Conservation (phyloP, 2,113 vertebrate species). For the Columbina picui region DNA sequence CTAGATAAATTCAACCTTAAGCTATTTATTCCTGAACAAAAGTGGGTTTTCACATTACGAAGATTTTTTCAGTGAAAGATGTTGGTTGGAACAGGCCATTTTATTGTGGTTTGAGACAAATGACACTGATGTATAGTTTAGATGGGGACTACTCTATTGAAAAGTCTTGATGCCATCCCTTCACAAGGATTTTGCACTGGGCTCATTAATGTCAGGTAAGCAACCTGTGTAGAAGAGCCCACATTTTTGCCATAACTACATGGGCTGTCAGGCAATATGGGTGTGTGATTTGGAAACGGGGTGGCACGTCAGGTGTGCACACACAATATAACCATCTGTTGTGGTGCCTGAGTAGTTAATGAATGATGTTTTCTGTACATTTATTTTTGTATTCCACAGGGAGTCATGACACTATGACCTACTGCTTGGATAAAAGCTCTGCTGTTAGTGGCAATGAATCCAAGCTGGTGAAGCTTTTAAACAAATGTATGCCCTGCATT, state of each 20-base stretch:
- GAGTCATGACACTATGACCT: conserved; percentile 91
- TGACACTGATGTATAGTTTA: neutral
- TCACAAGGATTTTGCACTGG: neutral
- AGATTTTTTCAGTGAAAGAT: neutral
- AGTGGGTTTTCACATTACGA: neutral
- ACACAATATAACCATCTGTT: neutral
- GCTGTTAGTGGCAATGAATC: conserved; percentile 81
- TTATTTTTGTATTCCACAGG: conserved; percentile 71
- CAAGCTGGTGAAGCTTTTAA: conserved; percentile 79
- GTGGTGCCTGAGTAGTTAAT: neutral
- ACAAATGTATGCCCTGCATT: conserved; percentile 77
- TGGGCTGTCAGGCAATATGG: neutral
- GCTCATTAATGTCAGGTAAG: neutral
- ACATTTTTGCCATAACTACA: neutral
- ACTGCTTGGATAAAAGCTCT: conserved; percentile 86
- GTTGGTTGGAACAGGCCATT: neutral
- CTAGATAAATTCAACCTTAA: neutral
- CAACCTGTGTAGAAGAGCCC: neutral
- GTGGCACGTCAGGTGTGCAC: neutral
- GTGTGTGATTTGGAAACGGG: neutral
- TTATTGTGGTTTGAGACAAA: neutral
- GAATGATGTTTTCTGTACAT: neutral
- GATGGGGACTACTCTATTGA: neutral
- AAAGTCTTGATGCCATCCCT: neutral
- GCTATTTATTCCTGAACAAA: neutral